phyloP scores from a whole-genome alignment of 2,888 invertebrate genomes.

The Aphodius granarius region DNA sequence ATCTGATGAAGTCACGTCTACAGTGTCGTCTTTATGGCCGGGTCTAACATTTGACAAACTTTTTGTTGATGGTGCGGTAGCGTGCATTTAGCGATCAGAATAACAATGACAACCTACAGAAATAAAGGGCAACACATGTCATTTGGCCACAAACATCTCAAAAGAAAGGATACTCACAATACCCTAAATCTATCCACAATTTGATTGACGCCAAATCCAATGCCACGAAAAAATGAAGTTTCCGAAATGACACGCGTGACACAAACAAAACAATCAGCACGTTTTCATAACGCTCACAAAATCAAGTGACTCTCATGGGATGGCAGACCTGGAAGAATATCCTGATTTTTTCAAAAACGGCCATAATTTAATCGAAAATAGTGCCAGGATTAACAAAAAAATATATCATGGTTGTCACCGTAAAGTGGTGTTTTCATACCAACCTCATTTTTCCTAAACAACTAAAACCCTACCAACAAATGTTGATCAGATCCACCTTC shows the following conservation, averaged over 20 bases:
- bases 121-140: background rate
- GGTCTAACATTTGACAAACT: slow-evolving; percentile 2
- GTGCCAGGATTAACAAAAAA: background rate
- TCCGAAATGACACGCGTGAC: slow-evolving; percentile 30
- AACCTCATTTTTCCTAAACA: background rate
- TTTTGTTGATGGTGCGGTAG: slow-evolving; percentile 6
- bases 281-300: background rate
- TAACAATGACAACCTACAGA: slow-evolving; percentile 2
- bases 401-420: background rate
- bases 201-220: slow-evolving; percentile 20
- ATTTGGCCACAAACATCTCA: background rate
- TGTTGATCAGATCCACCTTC: background rate
- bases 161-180: slow-evolving; percentile 16
- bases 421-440: background rate
- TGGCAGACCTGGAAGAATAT: background rate
- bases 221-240: slow-evolving; percentile 26
- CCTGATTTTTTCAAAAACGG: background rate
- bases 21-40: background rate
- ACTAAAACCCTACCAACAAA: background rate
- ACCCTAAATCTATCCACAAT: slow-evolving; percentile 20
- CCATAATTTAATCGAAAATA: background rate
- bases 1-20: background rate
- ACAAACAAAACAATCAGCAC: slow-evolving; percentile 28
- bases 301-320: background rate
- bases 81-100: slow-evolving; percentile 9